Evolutionary conservation across 2,113 vertebrate genomes (phyloP).

Genomic region (Ameiurus melas): DNA sequence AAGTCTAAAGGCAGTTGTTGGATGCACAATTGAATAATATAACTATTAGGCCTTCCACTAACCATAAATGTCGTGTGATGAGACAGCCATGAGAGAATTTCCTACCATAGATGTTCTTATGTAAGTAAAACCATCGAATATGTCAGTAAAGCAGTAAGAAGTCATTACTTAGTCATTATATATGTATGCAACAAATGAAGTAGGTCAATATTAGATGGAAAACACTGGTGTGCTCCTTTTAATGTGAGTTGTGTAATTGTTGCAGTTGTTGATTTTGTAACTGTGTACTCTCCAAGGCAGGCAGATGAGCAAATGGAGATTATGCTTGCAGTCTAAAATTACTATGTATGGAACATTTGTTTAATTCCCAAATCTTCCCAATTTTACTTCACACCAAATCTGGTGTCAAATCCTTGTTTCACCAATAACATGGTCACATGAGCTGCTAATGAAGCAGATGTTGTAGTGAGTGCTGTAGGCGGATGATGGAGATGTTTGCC

Average conservation of each 20-base stretch:
- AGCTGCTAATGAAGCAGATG: neutral
- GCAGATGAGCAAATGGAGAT: neutral
- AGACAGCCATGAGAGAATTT: too few relatives aligned
- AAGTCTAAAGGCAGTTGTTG: neutral
- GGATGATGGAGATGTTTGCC: conserved; percentile 14
- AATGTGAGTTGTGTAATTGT: neutral
- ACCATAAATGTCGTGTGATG: neutral
- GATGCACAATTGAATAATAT: neutral
- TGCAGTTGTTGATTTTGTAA: neutral
- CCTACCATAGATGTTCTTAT: neutral
- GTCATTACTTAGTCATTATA: neutral
- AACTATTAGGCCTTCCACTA: neutral
- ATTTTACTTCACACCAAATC: neutral
- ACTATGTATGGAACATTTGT: neutral
- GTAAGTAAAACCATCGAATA: neutral
- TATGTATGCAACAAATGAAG: neutral
- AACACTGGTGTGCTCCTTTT: neutral
- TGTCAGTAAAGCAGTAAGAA: neutral
- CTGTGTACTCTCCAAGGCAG: neutral
- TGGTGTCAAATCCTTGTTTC: neutral
- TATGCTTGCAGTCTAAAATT: neutral
- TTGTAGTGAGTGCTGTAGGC: neutral
- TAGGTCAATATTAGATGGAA: neutral
- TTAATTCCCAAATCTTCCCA: neutral
- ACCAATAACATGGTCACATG: neutral